Evolutionary conservation across 2,888 invertebrate genomes (phyloP), one percentile per base, ranked within the genome.

Genomic region (Drosophila melanocephala): DNA sequence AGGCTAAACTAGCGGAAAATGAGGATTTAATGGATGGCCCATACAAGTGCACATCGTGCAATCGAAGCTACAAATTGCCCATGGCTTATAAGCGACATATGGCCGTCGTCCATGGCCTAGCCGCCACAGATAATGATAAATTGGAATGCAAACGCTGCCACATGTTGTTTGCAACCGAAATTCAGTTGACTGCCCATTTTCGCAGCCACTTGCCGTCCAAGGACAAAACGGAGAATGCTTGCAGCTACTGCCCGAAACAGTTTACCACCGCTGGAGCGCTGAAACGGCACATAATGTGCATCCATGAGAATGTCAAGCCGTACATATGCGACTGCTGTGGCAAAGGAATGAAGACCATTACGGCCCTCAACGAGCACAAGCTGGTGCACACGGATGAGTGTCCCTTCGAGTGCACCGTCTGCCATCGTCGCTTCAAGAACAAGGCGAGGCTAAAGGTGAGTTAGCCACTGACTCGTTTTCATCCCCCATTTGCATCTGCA

Each of bases 291-390:
- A 81, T 93, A 32, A 84, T 83, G n/a, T 84, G 91, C 7, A 85
- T 92, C 6, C 94, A 94, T 65, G 89, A 92, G 26, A 90, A 92
- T 33, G 79, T 91, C n/a, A 92, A 94, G 57, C 94, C 94, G 0
- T 94, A 92, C 72, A 93, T 94, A 6, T 94, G 94, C 73, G 94
- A 94, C 65, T 92, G 93, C 64, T 94, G 94, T 76, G 94, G 94
- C 0, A 93, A 94, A 57, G 92, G 92, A 3, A 93, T 94, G 68
- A 94, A 94, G 30, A 94, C 94, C 9, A 93, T 94, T 55, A 94
- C 94, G 0, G 94, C 94, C 1, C 87, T 94, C 1, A 94, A 93
- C 65, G 94, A 94, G 67, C 94, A 94, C 87, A 93, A 94, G 73
- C 91, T 94, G 9, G 94, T 94, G 0, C 94, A 94, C 75, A 94